Base-by-base conservation (phyloP, 2,888 invertebrate genomes). In the Polydrusus pterygomalis region DNA sequence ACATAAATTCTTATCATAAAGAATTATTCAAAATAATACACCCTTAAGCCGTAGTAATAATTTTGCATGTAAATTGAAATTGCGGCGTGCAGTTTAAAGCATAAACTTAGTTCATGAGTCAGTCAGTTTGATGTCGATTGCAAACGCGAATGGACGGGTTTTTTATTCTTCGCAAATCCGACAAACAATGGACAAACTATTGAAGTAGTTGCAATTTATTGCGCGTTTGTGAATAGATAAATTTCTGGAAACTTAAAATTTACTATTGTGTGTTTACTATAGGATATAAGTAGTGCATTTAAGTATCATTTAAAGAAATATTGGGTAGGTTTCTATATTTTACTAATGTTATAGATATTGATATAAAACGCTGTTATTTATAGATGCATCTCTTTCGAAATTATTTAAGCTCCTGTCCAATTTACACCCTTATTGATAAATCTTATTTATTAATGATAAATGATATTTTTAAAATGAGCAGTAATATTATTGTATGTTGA, bases 241-340 rank as follows among this genome's bases (percentile, higher is more conserved):
- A 25, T 3, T 34, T 34, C 8, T 2, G 80, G 83, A 81, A 83
- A 82, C 82, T 25, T 25, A 25, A 3, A 3, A 25, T 25, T 25
- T 78, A 75, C 78, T 77, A 65, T 80, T 67, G 65, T 75, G 80
- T 51, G 47, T 17, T 47, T 17, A 17, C n/a, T 18, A n/a, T n/a
- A 20, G 18, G 18, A 17, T 17, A 25, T 25, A 25, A 25, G 1
- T 47, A 17, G n/a, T n/a, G 15, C n/a, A n/a, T n/a, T 47, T 17
- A 47, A n/a, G 13, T 43, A 43, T n/a, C 6, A 13, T 43, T n/a
- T 43, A 13, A n/a, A n/a, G 2, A 25, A 6, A 9, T 13, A 47
- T 17, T 17, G 17, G 47, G 47, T 47, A 47, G 47, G 47, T 47
- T 47, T 2, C n/a, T n/a, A 5, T 43, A n/a, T 43, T n/a, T 11